Evolutionary conservation across 1,140 invertebrate species (phyloP).

Genomic region (Caenorhabditis tropicalis): DNA sequence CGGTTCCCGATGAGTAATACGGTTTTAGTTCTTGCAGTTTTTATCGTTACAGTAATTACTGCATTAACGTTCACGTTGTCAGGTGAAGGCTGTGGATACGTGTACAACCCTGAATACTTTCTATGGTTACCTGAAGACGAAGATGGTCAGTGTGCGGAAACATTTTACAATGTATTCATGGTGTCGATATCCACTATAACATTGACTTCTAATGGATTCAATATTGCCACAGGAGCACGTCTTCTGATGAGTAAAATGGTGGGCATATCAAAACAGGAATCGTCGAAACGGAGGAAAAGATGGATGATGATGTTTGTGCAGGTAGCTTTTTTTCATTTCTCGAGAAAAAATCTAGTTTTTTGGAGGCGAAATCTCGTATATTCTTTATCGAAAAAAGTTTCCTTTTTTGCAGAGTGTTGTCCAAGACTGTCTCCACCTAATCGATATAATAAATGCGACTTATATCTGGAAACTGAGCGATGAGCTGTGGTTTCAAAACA

Average conservation of each 20-base stretch:
- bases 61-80: background rate
- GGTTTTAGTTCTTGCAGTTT: background rate
- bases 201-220: background rate
- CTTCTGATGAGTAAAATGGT: background rate
- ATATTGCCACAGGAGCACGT: background rate
- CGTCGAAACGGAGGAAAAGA: background rate
- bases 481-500: background rate
- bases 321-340: background rate
- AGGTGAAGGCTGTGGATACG: conserved; percentile 11
- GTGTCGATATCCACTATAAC: background rate
- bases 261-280: background rate
- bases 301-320: conserved; percentile 22
- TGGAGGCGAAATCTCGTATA: no score
- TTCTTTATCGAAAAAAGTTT: no score
- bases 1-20: background rate
- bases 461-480: background rate
- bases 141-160: background rate
- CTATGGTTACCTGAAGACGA: background rate
- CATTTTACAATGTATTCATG: background rate
- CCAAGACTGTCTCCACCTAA: background rate
- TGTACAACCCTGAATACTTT: background rate
- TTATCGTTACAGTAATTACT: background rate
- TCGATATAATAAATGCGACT: conserved; percentile 13
- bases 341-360: background rate
- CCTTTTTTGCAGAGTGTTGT: background rate